Percentiles rank a stretch among this genome's conserved stretches.
phyloP scores from a whole-genome alignment of 1,140 invertebrate species.

The Geopemphigus sp. region DNA sequence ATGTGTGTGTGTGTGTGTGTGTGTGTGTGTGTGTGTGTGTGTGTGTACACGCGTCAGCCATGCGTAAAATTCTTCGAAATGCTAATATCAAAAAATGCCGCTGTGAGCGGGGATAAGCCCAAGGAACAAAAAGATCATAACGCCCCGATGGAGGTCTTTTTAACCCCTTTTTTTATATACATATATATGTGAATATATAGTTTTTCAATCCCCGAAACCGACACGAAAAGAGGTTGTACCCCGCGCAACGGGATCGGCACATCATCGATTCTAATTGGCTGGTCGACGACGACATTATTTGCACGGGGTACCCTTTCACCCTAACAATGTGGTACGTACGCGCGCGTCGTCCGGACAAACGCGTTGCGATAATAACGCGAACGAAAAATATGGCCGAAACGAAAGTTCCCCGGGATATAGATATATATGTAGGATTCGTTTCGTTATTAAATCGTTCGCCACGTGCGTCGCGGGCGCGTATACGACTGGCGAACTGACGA shows the following conservation, averaged over 20 bases:
- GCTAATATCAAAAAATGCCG: slow-evolving; percentile 41
- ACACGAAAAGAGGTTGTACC: slow-evolving; percentile 35
- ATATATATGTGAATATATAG: too few relatives aligned
- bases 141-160: slow-evolving; percentile 27
- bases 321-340: too few relatives aligned
- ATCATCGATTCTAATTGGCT: slow-evolving; percentile 42
- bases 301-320: neutral
- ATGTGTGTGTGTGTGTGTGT: too few relatives aligned
- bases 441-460: slow-evolving; percentile 27
- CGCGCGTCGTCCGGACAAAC: neutral
- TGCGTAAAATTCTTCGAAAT: slow-evolving; percentile 47
- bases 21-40: neutral
- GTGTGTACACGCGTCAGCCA: slow-evolving; percentile 14
- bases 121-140: slow-evolving; percentile 37
- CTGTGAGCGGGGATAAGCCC: neutral
- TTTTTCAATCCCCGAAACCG: neutral
- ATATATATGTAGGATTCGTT: slow-evolving; percentile 2
- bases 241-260: neutral
- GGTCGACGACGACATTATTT: slow-evolving; percentile 6
- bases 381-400: neutral
- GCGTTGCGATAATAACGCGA: too few relatives aligned
- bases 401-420: slow-evolving; percentile 16
- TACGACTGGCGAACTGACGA: too few relatives aligned
- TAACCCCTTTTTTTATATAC: slow-evolving; percentile 48
- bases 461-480: too few relatives aligned